Evolutionary conservation across 37 sponge, comb jelly and placozoan species (phyloP).

Genomic region (Ephydatia muelleri): DNA sequence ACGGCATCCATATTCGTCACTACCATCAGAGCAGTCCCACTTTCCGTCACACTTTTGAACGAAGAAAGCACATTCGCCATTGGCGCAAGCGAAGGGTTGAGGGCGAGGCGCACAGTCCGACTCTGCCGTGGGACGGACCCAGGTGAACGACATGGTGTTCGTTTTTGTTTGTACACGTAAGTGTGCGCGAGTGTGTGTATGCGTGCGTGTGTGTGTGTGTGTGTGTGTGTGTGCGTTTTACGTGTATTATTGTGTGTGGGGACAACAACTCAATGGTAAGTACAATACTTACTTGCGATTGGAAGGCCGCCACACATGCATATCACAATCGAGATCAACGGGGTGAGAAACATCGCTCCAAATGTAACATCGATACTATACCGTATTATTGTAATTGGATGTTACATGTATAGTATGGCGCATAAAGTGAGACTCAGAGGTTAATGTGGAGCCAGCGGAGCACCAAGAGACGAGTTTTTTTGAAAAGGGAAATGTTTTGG

Average conservation of each 20-base stretch:
- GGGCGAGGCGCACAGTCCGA: no score
- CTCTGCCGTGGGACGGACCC: no score
- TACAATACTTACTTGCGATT: neutral
- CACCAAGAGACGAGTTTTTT: no score
- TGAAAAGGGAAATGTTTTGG: no score
- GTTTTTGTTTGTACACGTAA: no score
- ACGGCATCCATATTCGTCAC: constrained; percentile 11
- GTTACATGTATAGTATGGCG: neutral
- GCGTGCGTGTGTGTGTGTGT: constrained; percentile 3
- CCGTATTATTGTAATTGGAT: neutral
- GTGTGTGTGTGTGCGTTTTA: neutral
- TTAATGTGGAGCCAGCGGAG: no score
- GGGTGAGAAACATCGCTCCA: no score
- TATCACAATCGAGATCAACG: neutral
- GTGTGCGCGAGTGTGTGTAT: no score
- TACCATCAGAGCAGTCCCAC: neutral
- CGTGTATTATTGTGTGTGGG: neutral
- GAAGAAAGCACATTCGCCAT: neutral
- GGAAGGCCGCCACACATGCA: neutral
- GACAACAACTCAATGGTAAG: neutral
- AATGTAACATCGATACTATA: neutral
- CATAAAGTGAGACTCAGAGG: no score
- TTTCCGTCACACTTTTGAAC: neutral
- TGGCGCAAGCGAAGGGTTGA: neutral
- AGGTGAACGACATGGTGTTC: no score